phyloP scores from a whole-genome alignment of 2,888 invertebrate species.

The Tortricodes alternella region DNA sequence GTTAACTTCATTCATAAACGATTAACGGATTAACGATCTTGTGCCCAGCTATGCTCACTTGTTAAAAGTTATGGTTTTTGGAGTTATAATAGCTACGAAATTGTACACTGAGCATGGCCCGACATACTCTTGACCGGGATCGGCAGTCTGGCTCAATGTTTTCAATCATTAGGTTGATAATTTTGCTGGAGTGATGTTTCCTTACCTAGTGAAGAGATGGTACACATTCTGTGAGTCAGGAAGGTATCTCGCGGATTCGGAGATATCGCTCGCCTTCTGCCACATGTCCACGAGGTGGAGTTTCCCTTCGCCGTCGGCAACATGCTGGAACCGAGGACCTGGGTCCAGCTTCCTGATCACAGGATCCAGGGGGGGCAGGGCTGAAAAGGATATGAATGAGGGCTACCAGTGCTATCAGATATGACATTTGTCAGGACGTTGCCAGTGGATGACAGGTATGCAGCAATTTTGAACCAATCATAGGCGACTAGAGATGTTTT shows the following conservation, averaged over 20 bases:
- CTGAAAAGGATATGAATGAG: background rate
- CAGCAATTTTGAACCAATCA: too few relatives aligned
- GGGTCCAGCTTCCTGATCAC: constrained; percentile 41
- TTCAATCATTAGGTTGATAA: background rate
- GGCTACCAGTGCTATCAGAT: background rate
- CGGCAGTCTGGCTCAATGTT: background rate
- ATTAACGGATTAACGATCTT: too few relatives aligned
- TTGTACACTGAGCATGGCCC: too few relatives aligned
- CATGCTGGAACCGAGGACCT: constrained; percentile 44
- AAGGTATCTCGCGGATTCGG: constrained; percentile 38
- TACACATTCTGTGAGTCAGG: constrained; percentile 47
- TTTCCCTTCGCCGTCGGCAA: constrained; percentile 40
- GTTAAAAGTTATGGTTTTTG: too few relatives aligned
- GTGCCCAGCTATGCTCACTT: too few relatives aligned
- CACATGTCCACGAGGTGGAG: constrained; percentile 49
- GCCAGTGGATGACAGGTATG: too few relatives aligned
- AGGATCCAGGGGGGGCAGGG: constrained; percentile 38
- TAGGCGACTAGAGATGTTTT: too few relatives aligned
- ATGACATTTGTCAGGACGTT: background rate
- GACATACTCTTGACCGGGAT: too few relatives aligned
- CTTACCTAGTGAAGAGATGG: constrained; percentile 51
- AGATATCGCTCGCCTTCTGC: constrained; percentile 45
- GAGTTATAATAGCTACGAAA: too few relatives aligned
- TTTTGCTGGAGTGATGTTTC: background rate
- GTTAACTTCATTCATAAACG: too few relatives aligned